Percentiles rank a stretch among this genome's conserved stretches.
These are phyloP conservation scores for Tragelaphus imberbis DNA, from an alignment of 2,113 vertebrate species.

Conservation along the genomic window DNA sequence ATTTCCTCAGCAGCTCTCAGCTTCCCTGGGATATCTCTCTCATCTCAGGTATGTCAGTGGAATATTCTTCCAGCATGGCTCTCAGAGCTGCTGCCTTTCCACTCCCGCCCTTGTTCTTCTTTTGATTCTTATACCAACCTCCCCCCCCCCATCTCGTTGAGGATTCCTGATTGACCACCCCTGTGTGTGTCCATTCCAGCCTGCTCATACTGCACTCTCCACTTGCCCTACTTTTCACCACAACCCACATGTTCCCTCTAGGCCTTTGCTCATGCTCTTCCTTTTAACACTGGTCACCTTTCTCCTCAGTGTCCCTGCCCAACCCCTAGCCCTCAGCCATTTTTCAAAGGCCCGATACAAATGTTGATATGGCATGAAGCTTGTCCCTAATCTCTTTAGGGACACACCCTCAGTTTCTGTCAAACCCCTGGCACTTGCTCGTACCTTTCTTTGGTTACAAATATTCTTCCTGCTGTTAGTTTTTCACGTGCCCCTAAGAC, in stretches of 20 bases:
- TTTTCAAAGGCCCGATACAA: neutral
- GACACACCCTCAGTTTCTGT: neutral
- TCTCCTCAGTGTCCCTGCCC: neutral
- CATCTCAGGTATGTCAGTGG: neutral
- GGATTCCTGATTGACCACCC: neutral
- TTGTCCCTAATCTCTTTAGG: neutral
- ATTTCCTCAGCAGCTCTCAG: neutral
- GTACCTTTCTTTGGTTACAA: neutral
- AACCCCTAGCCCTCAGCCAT: neutral
- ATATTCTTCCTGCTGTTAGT: neutral
- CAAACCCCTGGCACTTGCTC: neutral
- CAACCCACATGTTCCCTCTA: neutral
- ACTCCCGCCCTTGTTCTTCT: rapidly evolving
- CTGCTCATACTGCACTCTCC: neutral
- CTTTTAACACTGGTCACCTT: neutral
- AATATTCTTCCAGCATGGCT: neutral
- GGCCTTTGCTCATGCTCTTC: neutral
- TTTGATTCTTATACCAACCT: neutral
- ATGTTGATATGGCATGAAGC: neutral
- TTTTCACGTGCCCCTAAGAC: neutral
- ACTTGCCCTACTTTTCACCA: neutral
- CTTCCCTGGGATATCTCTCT: neutral
- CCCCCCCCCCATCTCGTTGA: neutral
- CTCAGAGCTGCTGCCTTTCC: neutral
- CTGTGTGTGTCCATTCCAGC: neutral